Base-by-base conservation (phyloP, 2,888 invertebrate species). In the Sympetrum striolatum region DNA sequence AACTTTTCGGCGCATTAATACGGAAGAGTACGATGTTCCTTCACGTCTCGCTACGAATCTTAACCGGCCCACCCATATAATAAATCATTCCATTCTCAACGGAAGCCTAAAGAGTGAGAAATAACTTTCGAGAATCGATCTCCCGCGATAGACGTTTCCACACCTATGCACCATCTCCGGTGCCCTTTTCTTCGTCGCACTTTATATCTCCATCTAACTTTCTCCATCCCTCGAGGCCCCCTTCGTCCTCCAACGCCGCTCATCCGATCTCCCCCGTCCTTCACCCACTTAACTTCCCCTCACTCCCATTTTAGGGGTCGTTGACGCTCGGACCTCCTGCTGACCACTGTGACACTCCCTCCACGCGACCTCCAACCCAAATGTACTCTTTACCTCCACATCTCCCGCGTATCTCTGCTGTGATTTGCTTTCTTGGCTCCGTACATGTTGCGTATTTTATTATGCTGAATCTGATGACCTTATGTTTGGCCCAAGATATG, bases 311-410 rank as follows among this genome's bases (percentile, higher is more conserved):
- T 86, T 60, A 86, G 86, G 86, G 86, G 86, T 86, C 86, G 86
- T 86, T 86, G 86, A 86, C 86, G 86, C 86, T 86, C 86, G 86
- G 58, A 60, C 58, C 60, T 58, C 60, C 86, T 86, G 60, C 86
- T 82, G 82, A 86, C 86, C 86, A 86, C 86, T 60, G 31, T 86
- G 86, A 35, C 86, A 60, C 86, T 60, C 86, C 60, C 86, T n/a
- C 73, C 10, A 8, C 22, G 64, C 64, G 64, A 64, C 64, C 64
- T 64, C 64, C 64, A 64, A 64, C 64, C n/a, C 22, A 64, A 64
- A 64, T 64, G 64, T 64, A 64, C 64, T 64, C 64, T 25, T 64
- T 25, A n/a, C 22, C 64, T 64, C 22, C n/a, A n/a, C 64, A n/a
- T 60, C 60, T 64, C 64, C n/a, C 22, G 8, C 64, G n/a, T 64